Evolutionary conservation across 1,140 invertebrate genomes (phyloP), one percentile per base, ranked within the genome.

Genomic region (Drosophila baimaii): DNA sequence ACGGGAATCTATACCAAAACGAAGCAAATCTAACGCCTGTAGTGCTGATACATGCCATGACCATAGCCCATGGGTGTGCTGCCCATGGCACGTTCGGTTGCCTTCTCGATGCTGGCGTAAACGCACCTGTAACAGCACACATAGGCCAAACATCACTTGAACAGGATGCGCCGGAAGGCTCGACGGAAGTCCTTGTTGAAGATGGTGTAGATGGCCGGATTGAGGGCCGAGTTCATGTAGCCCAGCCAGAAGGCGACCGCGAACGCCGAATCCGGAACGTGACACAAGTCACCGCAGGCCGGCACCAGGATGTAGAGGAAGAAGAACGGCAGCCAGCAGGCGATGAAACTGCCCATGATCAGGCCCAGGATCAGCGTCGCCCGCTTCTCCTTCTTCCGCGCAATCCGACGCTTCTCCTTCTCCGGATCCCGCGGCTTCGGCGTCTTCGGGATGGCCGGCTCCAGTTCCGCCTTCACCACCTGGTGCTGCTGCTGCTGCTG

Each of bases 261-360:
- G 91, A 99, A 99, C 3, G 97, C 97, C 74, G 95, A 95, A 1
- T 94, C 94, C 0, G 96, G 96, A 84, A 98, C 97, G 15, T 95
- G 92, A 92, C 96, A 95, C 27, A 90, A 80, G 37, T 91, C 91
- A n/a, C 94, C 94, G 88, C 97, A 97, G 19, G 97, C 93, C 1
- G 97, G 96, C 82, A 96, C 96, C 35, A 98, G 91, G 78, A 98
- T 97, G 92, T 98, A 98, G 44, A 98, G 94, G 90, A 98, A 96
- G 94, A 99, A 99, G 93, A 99, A 99, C 0, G 99, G 99, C 80
- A 99, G 93, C 99, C 99, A 99, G 90, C 98, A 99, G 37, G 98
- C 95, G 83, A 99, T 99, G 92, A 99, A 99, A 66, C 98, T 98
- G 58, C 98, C 98, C 97, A 99, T 99, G 73, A 99, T 99, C 49